These are phyloP conservation scores for Plutomurus gul DNA, from an alignment of 1,140 invertebrate genomes.

Conservation along the genomic window DNA sequence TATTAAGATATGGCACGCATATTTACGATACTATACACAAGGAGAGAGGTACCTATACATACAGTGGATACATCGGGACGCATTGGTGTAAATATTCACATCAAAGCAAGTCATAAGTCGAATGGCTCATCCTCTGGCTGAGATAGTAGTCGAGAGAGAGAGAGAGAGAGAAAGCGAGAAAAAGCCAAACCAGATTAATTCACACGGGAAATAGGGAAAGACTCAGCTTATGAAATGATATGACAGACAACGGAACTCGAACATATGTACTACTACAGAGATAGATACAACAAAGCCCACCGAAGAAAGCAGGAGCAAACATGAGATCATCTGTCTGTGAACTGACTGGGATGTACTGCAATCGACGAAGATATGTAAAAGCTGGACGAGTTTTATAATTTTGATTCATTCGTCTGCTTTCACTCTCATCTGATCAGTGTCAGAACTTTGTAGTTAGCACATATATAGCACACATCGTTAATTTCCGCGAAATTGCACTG, in stretches of 20 bases:
- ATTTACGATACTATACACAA: no score
- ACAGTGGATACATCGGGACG: no score
- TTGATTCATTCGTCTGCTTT: not conserved
- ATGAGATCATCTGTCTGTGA: conserved; percentile 16
- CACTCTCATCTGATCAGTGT: conserved; percentile 4
- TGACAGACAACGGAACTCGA: not conserved
- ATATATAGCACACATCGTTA: no score
- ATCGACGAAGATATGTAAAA: not conserved
- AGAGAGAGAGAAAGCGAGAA: not conserved
- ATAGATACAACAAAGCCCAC: not conserved
- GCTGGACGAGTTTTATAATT: not conserved
- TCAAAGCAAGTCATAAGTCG: no score
- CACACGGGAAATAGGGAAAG: not conserved
- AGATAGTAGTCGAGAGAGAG: not conserved
- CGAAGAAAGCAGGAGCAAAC: conserved; percentile 12
- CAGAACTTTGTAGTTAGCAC: not conserved
- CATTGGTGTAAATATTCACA: no score
- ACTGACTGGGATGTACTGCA: not conserved
- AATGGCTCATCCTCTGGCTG: no score
- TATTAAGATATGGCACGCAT: not conserved
- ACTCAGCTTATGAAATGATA: not conserved
- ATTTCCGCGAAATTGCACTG: no score
- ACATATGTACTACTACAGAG: not conserved
- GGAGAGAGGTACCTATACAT: no score
- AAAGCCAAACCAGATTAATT: conserved; percentile 7